Evolutionary conservation across 2,113 vertebrate genomes (phyloP), one percentile per base, ranked within the genome.

Genomic region (Cavia porcellus): DNA sequence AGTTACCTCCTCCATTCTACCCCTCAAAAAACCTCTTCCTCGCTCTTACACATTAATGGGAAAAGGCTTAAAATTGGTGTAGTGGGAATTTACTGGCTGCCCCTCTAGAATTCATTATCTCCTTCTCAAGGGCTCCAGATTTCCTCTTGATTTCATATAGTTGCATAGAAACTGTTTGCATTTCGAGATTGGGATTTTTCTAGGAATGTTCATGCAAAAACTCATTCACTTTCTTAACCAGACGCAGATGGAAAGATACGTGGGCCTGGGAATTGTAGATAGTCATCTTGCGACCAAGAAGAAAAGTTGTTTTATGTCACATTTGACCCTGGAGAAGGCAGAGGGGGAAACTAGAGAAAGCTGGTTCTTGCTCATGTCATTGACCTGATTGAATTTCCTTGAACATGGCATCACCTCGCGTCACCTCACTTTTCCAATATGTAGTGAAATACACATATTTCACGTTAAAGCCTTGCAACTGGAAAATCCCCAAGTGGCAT

Each of bases 361-460:
- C 12, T 7, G 19, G 7, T 96, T 95, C 62, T 70, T 95, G 62
- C n/a, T 92, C 32, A 50, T 45, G 35, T 30, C 32, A 32, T 20
- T 94, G 66, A 64, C 50, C 32, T 83, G 13, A 77, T 68, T 11
- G 86, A 61, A 15, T 20, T 61, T 84, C 15, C 75, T 85, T n/a
- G 42, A 86, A 24, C 64, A 24, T 3, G 50, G 62, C 38, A 66
- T 1, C 11, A 9, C 77, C 90, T 95, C 32, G 38, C 38, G 38
- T 38, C 38, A 11, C 50, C 82, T 66, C 7, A 42, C 59, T 95
- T 89, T 95, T 83, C 61, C 74, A 2, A 57, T 64, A 45, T 47
- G 66, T 13, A 91, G 72, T 89, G 5, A 84, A 89, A 57, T 66
- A 45, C 12, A 13, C 17, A 74, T 45, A 94, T 96, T 90, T 89